A percentile compares a stretch with the other conserved stretches of the same genome.
These are phyloP conservation scores for Nothoprocta perdicaria DNA, from an alignment of 2,113 vertebrate species.

Conservation along the genomic window DNA sequence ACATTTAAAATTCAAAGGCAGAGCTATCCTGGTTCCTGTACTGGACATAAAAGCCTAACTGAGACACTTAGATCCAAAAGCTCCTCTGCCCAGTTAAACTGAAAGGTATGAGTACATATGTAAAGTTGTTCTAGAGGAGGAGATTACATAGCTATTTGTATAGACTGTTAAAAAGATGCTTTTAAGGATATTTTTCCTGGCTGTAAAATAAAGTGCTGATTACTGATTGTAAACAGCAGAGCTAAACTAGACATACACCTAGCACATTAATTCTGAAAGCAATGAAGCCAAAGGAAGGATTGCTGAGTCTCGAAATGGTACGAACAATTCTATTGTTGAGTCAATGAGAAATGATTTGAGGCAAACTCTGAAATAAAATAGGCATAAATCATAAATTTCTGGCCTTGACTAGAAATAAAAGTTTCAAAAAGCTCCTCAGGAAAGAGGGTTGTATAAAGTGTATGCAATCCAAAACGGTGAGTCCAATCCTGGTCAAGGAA, in stretches of 20 bases:
- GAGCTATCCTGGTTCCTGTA: neutral
- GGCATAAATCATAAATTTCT: neutral
- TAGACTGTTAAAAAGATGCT: neutral
- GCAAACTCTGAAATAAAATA: neutral
- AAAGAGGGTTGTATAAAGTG: neutral
- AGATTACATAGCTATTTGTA: too few relatives aligned
- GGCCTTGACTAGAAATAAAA: neutral
- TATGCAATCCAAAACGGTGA: neutral
- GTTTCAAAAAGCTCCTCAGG: neutral
- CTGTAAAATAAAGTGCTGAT: neutral
- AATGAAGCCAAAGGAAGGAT: neutral
- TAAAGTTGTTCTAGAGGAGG: neutral
- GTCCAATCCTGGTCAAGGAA: neutral
- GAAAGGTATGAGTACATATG: neutral
- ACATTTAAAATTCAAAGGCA: neutral
- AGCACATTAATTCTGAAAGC: neutral
- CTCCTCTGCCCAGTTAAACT: neutral
- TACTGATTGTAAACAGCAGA: too few relatives aligned
- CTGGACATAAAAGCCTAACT: neutral
- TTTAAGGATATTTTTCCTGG: neutral
- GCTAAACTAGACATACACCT: neutral
- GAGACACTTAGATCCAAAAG: neutral
- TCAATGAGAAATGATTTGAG: neutral
- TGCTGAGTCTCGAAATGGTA: neutral
- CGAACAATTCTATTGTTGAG: neutral